A percentile compares a stretch with the other conserved stretches of the same genome.
Conservation (phyloP, 92 coral and sea anemone genomes). For the Parazoanthus darwini region DNA sequence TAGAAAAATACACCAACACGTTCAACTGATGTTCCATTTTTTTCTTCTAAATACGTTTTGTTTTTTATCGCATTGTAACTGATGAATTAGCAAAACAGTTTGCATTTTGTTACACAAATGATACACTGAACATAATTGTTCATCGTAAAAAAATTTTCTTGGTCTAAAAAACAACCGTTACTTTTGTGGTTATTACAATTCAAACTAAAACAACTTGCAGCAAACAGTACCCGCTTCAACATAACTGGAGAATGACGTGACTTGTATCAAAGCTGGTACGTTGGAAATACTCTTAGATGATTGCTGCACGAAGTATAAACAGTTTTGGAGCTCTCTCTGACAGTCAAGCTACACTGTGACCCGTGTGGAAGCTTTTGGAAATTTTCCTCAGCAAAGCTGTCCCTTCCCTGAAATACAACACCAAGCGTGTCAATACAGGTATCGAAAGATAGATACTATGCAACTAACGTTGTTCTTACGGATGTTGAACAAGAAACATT, state of each 20-base stretch:
- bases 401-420: constrained; percentile 80
- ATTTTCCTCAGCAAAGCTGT: constrained; percentile 86
- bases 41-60: not conserved
- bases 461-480: too few relatives aligned
- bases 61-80: not conserved
- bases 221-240: not conserved
- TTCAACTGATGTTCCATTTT: not conserved
- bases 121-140: not conserved
- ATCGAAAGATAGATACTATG: not conserved
- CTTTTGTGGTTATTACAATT: not conserved
- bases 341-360: constrained; percentile 71
- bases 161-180: not conserved
- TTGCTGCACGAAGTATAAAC: not conserved
- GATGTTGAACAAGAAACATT: too few relatives aligned
- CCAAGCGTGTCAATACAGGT: not conserved
- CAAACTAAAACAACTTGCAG: not conserved
- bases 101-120: not conserved
- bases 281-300: not conserved
- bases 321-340: not conserved
- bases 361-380: constrained; percentile 82
- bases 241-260: not conserved
- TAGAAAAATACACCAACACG: too few relatives aligned
- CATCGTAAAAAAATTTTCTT: not conserved
- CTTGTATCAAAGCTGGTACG: not conserved
- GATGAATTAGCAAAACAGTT: not conserved